Conservation (phyloP, 92 coral and sea anemone species). For the Muricea muricata region DNA sequence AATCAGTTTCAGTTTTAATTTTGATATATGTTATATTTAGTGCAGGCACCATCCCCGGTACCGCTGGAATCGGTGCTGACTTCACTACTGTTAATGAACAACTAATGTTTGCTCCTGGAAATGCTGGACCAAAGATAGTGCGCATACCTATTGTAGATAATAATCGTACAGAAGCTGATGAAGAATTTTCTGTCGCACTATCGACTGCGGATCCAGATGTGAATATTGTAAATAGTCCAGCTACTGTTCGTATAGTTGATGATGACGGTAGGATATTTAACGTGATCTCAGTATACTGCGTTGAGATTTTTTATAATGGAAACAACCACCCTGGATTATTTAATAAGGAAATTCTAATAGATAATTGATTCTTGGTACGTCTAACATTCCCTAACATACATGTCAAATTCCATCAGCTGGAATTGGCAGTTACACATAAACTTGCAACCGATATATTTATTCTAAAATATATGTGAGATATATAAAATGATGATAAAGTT, state of each 20-base stretch:
- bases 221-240: conserved; percentile 13
- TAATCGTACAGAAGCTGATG: background rate
- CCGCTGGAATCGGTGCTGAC: background rate
- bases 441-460: no score
- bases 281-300: background rate
- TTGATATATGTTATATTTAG: background rate
- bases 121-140: background rate
- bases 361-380: no score
- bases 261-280: conserved; percentile 14
- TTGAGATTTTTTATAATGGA: no score
- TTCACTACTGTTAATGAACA: background rate
- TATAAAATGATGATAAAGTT: no score
- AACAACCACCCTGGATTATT: no score
- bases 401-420: no score
- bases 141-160: background rate
- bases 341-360: no score
- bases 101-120: conserved; percentile 4
- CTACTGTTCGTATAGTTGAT: conserved; percentile 15
- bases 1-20: no score
- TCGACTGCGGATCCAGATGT: conserved; percentile 30
- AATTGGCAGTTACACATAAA: no score
- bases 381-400: no score
- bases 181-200: background rate
- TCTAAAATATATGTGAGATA: no score
- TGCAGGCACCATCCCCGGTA: background rate